Evolutionary conservation across 2,113 vertebrate species (phyloP).

Genomic region (Sclerurus mexicanus): DNA sequence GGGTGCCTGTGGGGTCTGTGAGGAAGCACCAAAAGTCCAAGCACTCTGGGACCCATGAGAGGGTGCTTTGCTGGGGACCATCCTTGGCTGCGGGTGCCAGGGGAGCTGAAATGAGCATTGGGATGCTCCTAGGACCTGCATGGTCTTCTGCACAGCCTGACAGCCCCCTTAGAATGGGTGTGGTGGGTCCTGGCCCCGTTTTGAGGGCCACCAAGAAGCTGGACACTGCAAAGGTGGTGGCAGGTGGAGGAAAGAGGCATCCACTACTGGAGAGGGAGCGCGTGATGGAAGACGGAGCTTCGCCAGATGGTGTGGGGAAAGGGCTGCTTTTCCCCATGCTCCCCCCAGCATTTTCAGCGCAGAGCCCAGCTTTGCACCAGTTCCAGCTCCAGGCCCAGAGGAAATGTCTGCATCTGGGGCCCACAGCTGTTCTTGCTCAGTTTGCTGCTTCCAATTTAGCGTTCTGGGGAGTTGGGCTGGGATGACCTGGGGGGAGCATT

Average conservation of each 20-base stretch:
- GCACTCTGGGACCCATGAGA: fast-evolving
- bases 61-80: fast-evolving
- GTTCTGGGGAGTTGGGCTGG: neutral
- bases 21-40: neutral
- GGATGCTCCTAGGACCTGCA: neutral
- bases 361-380: neutral
- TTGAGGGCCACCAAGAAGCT: too few relatives aligned
- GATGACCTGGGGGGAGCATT: neutral
- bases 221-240: neutral
- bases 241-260: neutral
- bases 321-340: neutral
- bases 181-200: fast-evolving
- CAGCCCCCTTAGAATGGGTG: fast-evolving
- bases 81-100: fast-evolving
- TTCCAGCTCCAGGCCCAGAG: conserved; percentile 19
- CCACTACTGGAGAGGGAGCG: neutral
- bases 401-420: conserved; percentile 32
- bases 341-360: neutral
- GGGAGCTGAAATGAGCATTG: neutral
- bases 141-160: fast-evolving
- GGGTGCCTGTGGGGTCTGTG: fast-evolving
- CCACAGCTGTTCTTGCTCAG: conserved; percentile 4
- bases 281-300: fast-evolving
- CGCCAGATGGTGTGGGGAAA: neutral
- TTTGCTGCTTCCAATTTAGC: conserved; percentile 39